Evolutionary conservation across 2,797 vertebrate species (phyloP).

Genomic region (Sebastes glaucus): DNA sequence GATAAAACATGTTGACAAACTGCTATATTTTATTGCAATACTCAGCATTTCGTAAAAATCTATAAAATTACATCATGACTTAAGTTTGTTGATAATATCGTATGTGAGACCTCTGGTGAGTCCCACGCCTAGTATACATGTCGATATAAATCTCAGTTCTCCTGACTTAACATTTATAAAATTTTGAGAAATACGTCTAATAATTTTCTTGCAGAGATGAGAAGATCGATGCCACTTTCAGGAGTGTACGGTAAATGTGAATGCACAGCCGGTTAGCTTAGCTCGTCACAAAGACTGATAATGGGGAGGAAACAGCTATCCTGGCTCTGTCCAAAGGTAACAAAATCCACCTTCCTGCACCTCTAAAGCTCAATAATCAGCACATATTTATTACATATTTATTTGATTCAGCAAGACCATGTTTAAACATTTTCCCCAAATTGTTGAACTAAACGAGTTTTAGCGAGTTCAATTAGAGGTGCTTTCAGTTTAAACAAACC

Average conservation of each 20-base stretch:
- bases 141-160: not conserved
- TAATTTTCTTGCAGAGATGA: not conserved
- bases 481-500: slow-evolving; percentile 15
- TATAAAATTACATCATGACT: no score
- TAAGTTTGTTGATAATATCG: no score
- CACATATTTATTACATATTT: not conserved
- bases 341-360: not conserved
- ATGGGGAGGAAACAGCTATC: not conserved
- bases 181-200: not conserved
- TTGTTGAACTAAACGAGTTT: not conserved
- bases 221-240: not conserved
- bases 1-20: no score
- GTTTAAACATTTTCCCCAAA: not conserved
- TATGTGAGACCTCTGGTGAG: not conserved
- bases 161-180: not conserved
- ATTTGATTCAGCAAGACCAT: not conserved
- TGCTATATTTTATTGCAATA: no score
- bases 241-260: not conserved
- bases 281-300: not conserved
- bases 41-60: no score
- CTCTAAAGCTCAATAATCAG: not conserved
- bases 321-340: not conserved
- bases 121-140: no score
- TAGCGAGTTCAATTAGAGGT: not conserved
- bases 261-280: not conserved